phyloP scores from a whole-genome alignment of 2,888 invertebrate genomes.

The Himalopsyche kuldschensis region DNA sequence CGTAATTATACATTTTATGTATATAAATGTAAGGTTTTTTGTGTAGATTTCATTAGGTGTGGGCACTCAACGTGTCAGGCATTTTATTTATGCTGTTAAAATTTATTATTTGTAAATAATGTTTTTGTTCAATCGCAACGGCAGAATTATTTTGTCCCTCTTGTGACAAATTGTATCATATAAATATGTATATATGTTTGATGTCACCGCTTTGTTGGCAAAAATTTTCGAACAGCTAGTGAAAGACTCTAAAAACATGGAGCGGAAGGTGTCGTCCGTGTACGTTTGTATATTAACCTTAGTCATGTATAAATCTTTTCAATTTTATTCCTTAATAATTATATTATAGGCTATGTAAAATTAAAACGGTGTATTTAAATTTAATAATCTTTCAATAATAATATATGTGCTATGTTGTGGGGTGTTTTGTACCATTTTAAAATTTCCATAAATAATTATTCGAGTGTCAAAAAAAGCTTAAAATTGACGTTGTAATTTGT shows the following conservation, averaged over 20 bases:
- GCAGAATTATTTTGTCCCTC: neutral
- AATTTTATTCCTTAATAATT: neutral
- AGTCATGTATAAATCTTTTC: neutral
- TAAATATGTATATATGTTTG: neutral
- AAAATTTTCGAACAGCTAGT: neutral
- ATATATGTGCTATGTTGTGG: neutral
- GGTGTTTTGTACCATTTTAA: neutral
- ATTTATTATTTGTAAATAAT: neutral
- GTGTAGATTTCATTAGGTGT: neutral
- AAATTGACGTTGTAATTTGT: neutral
- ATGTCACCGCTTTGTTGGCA: neutral
- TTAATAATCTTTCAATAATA: neutral
- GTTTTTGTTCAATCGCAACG: neutral
- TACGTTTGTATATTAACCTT: neutral
- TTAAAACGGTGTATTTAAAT: neutral
- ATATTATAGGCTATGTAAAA: neutral
- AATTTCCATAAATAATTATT: neutral
- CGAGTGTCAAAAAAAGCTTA: neutral
- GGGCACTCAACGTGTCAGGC: neutral
- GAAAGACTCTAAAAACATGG: neutral
- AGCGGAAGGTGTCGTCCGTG: neutral
- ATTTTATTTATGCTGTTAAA: neutral
- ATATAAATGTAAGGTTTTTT: neutral
- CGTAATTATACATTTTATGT: neutral
- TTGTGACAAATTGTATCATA: neutral